Evolutionary conservation across 2,797 vertebrate genomes (phyloP), one percentile per base, ranked within the genome.

Genomic region (Phoebastria nigripes): DNA sequence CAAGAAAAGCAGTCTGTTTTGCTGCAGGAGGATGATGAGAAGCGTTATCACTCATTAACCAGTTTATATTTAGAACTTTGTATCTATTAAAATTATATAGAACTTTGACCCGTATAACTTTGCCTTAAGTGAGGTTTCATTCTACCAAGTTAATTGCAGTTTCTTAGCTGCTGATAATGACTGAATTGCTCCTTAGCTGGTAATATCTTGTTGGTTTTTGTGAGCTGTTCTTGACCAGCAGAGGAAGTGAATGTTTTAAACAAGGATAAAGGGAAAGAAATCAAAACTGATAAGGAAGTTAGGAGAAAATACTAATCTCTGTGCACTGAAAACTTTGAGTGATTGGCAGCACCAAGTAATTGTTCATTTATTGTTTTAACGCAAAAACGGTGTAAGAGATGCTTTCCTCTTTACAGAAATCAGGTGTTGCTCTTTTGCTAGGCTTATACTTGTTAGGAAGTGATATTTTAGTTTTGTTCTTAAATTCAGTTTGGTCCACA

Each of bases 41-140:
- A 82, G 47, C 29, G 28, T 76, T 85, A 89, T 94, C 28, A 74
- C 56, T 89, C 51, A 86, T 92, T 95, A 93, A 76, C 58, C 13
- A 65, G 59, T 93, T 93, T 82, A 49, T 88, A 71, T 87, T 91
- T 81, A 81, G 83, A 95, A 94, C 82, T 94, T 88, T 59, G 28
- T 94, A 62, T 93, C 76, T 94, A 9, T 71, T 83, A 81, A 94
- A 93, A 72, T 79, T 17, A 35, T 62, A 5, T 4, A 31, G 82
- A 87, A 91, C 96, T 95, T 95, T 89, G 90, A 82, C 89, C 77
- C 61, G 19, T 41, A 10, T 90, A 63, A 77, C 78, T 61, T 90
- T 12, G 44, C 21, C 6, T 77, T 35, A 84, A 78, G 41, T 66
- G 35, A 85, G 8, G 7, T 77, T 91, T 83, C n/a, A 25, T 89